Evolutionary conservation across 2,113 vertebrate genomes (phyloP).

Genomic region (Miniopterus natalensis): DNA sequence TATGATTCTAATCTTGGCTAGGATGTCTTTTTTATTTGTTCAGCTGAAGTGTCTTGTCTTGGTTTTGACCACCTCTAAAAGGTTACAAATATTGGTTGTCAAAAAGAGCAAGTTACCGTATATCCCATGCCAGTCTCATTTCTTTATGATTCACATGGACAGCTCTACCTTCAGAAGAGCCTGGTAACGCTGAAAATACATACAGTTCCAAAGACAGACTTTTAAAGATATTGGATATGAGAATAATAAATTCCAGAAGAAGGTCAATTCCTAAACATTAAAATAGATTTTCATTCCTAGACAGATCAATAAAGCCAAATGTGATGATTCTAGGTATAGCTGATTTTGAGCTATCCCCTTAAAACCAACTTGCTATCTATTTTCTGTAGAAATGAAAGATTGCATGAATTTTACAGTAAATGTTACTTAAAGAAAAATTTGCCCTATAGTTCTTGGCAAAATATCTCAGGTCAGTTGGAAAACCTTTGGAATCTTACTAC

Average conservation of each 20-base stretch:
- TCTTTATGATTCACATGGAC: background rate
- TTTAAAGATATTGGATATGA: background rate
- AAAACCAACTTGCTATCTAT: constrained; percentile 50
- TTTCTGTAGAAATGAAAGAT: constrained; percentile 62
- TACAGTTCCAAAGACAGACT: background rate
- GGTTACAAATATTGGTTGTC: background rate
- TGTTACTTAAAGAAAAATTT: constrained; percentile 58
- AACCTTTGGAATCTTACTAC: constrained; percentile 49
- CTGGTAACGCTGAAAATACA: background rate
- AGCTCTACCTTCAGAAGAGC: background rate
- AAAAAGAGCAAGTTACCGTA: background rate
- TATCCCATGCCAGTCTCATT: background rate
- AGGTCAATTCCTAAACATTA: background rate
- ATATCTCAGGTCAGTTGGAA: constrained; percentile 56
- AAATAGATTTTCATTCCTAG: constrained; percentile 20
- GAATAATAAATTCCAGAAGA: constrained; percentile 3
- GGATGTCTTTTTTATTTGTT: background rate
- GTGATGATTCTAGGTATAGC: background rate
- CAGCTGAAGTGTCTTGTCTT: background rate
- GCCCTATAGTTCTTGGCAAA: constrained; percentile 20
- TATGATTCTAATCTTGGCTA: background rate
- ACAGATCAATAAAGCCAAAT: background rate
- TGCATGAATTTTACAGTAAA: constrained; percentile 63
- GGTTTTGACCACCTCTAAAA: background rate
- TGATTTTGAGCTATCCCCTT: constrained; percentile 9